Base-by-base conservation (phyloP, 2,113 vertebrate species). In the Onychorhynchus coronatus region DNA sequence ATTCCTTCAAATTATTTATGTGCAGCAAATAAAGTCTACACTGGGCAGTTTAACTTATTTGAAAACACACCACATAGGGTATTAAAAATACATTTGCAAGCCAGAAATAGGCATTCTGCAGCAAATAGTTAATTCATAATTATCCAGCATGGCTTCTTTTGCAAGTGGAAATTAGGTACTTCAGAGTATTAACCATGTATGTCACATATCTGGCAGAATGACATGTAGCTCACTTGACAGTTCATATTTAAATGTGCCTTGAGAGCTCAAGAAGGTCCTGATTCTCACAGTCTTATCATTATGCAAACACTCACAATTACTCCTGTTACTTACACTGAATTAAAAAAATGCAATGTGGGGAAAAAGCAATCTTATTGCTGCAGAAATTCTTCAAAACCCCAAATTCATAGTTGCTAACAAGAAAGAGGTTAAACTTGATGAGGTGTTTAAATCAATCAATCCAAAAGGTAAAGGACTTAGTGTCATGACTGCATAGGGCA, bases 401-500 rank as follows among this genome's bases (percentile, higher is more conserved):
- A 44, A 63, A 59, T 55, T 65, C 58, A 49, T 3, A 82, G 31
- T 7, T 63, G 67, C 52, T 75, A 59, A 58, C 33, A 66, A 79
- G 31, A 65, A 59, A 46, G 31, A 59, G 11, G 27, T 39, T 53
- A 77, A 66, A 71, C n/a, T 53, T 55, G 33, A 55, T 42, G 58
- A 72, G 22, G 24, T 28, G 33, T 25, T 80, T 53, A 42, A 66
- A 78, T 80, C 31, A 70, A 85, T 77, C 28, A 63, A 35, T 49
- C 22, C 70, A 72, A 6, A 1, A 39, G 37, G 25, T 80, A 42
- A 80, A 84, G 30, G 73, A n/a, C 17, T 65, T 35, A 25, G 31
- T 53, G 46, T 21, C 13, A 1, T n/a, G 61, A 65, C 21, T 76
- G 27, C 33, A 19, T 0, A 0, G 6, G 49, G 41, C n/a, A 58